A percentile compares a stretch with the other conserved stretches of the same genome.
These are phyloP conservation scores for Mola mola DNA, from an alignment of 2,113 vertebrate genomes.

Conservation along the genomic window DNA sequence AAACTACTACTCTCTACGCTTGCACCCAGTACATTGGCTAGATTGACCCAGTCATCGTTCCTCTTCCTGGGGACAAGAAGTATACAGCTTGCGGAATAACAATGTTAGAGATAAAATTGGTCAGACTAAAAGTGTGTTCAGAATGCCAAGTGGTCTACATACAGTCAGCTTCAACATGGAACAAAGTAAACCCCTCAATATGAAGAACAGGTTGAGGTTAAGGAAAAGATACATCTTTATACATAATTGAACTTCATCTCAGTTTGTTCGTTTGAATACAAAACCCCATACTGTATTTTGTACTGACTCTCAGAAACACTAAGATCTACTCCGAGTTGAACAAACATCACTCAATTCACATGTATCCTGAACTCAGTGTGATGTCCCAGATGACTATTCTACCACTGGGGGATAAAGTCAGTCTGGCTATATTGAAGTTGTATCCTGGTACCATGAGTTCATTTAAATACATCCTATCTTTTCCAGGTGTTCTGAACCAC, in stretches of 20 bases:
- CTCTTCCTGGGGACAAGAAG: conserved; percentile 3
- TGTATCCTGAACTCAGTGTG: neutral
- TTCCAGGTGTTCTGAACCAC: conserved; percentile 56
- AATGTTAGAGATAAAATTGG: conserved; percentile 21
- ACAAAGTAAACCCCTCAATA: neutral
- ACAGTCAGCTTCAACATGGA: neutral
- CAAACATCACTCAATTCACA: no score
- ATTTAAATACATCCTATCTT: conserved; percentile 61
- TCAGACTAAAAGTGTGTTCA: neutral
- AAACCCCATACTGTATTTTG: no score
- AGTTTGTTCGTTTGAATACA: no score
- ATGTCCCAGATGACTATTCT: conserved; percentile 8
- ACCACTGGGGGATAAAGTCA: conserved; percentile 20
- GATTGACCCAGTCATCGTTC: neutral
- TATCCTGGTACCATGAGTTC: conserved; percentile 33
- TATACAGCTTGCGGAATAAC: conserved; percentile 4
- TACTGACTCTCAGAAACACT: no score
- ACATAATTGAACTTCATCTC: no score
- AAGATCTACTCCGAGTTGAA: no score
- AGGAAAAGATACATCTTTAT: no score
- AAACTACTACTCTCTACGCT: neutral
- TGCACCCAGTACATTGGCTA: neutral
- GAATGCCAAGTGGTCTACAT: conserved; percentile 14
- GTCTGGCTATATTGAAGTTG: conserved; percentile 32
- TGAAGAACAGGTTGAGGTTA: no score